phyloP scores from a whole-genome alignment of 2,888 invertebrate genomes.

The Yponomeuta malinellus region DNA sequence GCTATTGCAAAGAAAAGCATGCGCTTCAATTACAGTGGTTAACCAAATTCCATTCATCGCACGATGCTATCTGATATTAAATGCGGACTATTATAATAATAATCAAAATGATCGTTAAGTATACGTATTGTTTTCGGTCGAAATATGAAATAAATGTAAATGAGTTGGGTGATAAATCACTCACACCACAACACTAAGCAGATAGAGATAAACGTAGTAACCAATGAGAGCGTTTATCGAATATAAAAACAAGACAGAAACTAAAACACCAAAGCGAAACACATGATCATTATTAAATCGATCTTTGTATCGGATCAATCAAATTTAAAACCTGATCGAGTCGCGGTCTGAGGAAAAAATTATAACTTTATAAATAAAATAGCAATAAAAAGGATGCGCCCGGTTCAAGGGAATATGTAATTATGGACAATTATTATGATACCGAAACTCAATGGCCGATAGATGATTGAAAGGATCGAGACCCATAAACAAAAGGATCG shows the following conservation, averaged over 20 bases:
- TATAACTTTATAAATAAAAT: constrained; percentile 76
- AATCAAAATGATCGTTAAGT: constrained; percentile 10
- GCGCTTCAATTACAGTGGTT: neutral
- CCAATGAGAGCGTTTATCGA: constrained; percentile 59
- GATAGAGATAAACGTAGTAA: constrained; percentile 47
- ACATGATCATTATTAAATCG: constrained; percentile 69
- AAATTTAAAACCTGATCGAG: constrained; percentile 72
- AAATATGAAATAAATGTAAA: constrained; percentile 33
- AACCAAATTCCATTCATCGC: neutral
- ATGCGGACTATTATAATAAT: constrained; percentile 4
- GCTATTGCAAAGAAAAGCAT: neutral
- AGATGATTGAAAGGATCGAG: constrained; percentile 75
- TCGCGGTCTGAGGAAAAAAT: constrained; percentile 66
- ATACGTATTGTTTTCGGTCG: constrained; percentile 4
- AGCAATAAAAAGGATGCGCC: constrained; percentile 74
- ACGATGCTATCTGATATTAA: neutral
- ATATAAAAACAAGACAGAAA: constrained; percentile 50
- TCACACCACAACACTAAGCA: constrained; percentile 43
- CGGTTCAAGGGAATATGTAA: constrained; percentile 72
- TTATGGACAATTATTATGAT: constrained; percentile 76
- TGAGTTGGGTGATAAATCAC: constrained; percentile 50
- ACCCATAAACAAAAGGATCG: constrained; percentile 73
- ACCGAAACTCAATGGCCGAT: constrained; percentile 71
- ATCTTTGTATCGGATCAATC: constrained; percentile 75
- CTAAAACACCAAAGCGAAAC: constrained; percentile 56